Percentiles rank a stretch among this genome's conserved stretches.
These are phyloP conservation scores for Bombus sylvicola DNA, from an alignment of 1,140 invertebrate species.

Conservation along the genomic window DNA sequence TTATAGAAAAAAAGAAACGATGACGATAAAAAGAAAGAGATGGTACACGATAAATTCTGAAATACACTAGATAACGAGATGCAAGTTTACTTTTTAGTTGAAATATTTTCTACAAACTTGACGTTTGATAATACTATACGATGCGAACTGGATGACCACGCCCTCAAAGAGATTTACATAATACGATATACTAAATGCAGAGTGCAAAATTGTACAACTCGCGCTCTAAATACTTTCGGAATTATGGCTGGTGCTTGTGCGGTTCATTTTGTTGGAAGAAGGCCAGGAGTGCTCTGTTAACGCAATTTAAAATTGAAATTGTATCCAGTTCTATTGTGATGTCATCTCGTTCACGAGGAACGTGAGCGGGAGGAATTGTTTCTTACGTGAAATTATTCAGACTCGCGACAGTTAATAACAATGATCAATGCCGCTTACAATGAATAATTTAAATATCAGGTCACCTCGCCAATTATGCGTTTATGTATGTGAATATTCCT, in stretches of 20 bases:
- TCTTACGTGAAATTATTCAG: constrained; percentile 20
- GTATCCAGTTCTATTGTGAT: constrained; percentile 25
- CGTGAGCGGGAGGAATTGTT: not conserved
- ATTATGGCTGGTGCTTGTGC: constrained; percentile 9
- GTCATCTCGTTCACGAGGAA: not conserved
- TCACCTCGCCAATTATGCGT: too few species aligned
- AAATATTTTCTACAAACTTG: not conserved
- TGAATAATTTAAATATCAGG: constrained; percentile 1
- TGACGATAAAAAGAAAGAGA: not conserved
- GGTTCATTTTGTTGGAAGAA: constrained; percentile 22
- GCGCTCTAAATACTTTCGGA: constrained; percentile 35
- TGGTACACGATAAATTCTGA: not conserved
- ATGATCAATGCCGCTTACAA: not conserved
- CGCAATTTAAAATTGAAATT: constrained; percentile 46
- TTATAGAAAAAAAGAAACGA: not conserved
- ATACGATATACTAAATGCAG: not conserved
- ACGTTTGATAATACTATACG: not conserved
- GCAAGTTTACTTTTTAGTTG: too few species aligned
- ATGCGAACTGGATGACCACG: not conserved
- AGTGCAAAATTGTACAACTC: constrained; percentile 11
- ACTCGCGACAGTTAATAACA: not conserved
- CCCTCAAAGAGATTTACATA: not conserved
- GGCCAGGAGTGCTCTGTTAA: constrained; percentile 25
- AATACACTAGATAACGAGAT: not conserved
- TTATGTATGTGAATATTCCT: not conserved